Percentiles rank a stretch among this genome's conserved stretches.
Evolutionary conservation across 2,888 invertebrate species (phyloP).

Genomic region (Conops quadrifasciatus): DNA sequence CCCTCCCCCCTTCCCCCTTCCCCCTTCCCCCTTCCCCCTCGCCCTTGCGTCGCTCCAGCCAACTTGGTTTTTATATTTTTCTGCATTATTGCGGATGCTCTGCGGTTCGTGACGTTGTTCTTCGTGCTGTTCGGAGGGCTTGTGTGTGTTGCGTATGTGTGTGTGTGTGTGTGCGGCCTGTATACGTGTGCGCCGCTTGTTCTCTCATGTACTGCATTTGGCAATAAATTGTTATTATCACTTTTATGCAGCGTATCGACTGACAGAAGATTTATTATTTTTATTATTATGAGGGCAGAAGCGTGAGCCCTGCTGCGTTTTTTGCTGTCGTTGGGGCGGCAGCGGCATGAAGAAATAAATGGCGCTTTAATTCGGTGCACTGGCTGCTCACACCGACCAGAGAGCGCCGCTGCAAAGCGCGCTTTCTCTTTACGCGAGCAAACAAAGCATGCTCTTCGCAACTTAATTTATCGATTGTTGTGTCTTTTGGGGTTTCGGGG

Average conservation of each 20-base stretch:
- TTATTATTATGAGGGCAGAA: constrained; percentile 59
- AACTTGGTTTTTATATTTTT: neutral
- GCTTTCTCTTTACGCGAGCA: too few species aligned
- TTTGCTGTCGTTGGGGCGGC: neutral
- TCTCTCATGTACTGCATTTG: constrained; percentile 33
- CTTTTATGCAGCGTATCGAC: constrained; percentile 56
- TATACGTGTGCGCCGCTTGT: constrained; percentile 4
- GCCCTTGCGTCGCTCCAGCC: neutral
- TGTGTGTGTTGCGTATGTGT: constrained; percentile 16
- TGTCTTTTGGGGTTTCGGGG: too few species aligned
- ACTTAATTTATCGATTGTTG: too few species aligned
- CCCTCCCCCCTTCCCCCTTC: too few species aligned
- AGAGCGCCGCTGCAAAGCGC: too few species aligned
- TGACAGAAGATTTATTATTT: constrained; percentile 58
- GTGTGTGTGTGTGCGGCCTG: neutral
- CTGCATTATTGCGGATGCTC: constrained; percentile 9
- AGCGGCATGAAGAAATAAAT: constrained; percentile 7
- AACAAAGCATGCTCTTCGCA: too few species aligned
- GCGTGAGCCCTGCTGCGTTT: constrained; percentile 44
- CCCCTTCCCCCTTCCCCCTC: neutral
- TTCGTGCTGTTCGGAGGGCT: too few species aligned
- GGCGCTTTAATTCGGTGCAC: constrained; percentile 15
- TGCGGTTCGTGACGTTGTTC: neutral
- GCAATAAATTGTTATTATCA: constrained; percentile 62
- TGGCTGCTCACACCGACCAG: neutral